These are phyloP conservation scores for Mustela lutreola DNA, from an alignment of 2,113 vertebrate genomes.

Conservation along the genomic window DNA sequence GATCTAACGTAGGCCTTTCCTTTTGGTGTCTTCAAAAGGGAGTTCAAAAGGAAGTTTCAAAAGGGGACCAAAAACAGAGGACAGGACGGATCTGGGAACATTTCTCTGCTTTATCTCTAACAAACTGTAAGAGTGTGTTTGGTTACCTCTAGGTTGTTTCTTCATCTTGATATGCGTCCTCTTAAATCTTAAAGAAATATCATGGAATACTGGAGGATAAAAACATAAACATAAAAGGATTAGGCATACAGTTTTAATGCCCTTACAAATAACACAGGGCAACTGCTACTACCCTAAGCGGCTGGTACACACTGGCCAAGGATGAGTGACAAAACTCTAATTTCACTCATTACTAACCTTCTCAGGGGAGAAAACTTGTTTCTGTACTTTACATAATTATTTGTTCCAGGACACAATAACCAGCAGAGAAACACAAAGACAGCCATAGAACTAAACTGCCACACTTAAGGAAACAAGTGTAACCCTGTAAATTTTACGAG, in stretches of 20 bases:
- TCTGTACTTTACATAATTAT: not conserved
- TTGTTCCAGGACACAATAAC: not conserved
- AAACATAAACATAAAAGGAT: conserved; percentile 57
- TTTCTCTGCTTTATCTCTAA: not conserved
- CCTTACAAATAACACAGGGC: not conserved
- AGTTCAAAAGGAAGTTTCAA: not conserved
- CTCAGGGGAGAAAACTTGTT: not conserved
- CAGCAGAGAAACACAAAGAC: not conserved
- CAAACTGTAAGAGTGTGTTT: not conserved
- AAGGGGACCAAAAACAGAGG: not conserved
- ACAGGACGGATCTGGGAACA: not conserved
- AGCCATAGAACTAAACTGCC: not conserved
- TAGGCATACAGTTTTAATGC: not conserved
- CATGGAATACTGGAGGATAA: conserved; percentile 93
- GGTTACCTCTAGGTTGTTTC: conserved; percentile 94
- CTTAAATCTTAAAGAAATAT: conserved; percentile 93
- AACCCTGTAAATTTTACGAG: not conserved
- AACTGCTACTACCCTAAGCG: rapidly evolving
- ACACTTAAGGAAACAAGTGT: not conserved
- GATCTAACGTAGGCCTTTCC: not conserved
- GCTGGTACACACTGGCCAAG: not conserved
- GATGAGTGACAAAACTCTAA: not conserved
- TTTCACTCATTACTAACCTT: not conserved
- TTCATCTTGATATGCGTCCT: conserved; percentile 94
- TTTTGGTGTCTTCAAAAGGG: not conserved